Evolutionary conservation across 64 coral and sea anemone genomes (phyloP).

Genomic region (Dendronephthya gigantea): DNA sequence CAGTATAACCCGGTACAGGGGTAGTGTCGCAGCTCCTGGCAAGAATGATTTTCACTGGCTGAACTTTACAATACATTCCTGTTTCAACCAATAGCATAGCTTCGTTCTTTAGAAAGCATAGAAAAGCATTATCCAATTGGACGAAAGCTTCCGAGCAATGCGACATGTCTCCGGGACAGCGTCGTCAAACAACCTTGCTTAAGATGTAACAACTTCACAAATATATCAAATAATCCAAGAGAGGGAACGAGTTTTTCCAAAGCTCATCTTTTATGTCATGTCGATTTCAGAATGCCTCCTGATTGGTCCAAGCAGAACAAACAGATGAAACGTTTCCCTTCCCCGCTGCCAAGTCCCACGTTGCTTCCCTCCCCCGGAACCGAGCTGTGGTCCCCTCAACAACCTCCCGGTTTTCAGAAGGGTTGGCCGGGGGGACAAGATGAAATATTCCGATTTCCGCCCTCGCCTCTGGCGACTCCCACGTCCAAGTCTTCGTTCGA

Average conservation of each 20-base stretch:
- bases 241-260: no score
- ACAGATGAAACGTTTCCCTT: not conserved
- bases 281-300: not conserved
- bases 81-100: no score
- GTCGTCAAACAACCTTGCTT: no score
- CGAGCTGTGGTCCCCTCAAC: constrained; percentile 3
- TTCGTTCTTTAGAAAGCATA: no score
- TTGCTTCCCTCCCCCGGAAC: not conserved
- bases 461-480: not conserved
- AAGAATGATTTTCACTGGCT: no score
- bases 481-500: not conserved
- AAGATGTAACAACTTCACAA: no score
- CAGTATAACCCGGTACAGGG: no score
- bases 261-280: not conserved
- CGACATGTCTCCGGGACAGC: no score
- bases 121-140: no score
- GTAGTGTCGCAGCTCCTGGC: no score
- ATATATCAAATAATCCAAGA: not conserved
- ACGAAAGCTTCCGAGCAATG: no score
- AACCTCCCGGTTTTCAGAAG: not conserved
- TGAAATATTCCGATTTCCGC: constrained; percentile 7
- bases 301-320: not conserved
- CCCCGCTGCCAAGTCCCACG: not conserved
- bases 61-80: no score
- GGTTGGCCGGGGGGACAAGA: not conserved